Evolutionary conservation across 2,888 invertebrate genomes (phyloP).

Genomic region (Drosophila borborema): DNA sequence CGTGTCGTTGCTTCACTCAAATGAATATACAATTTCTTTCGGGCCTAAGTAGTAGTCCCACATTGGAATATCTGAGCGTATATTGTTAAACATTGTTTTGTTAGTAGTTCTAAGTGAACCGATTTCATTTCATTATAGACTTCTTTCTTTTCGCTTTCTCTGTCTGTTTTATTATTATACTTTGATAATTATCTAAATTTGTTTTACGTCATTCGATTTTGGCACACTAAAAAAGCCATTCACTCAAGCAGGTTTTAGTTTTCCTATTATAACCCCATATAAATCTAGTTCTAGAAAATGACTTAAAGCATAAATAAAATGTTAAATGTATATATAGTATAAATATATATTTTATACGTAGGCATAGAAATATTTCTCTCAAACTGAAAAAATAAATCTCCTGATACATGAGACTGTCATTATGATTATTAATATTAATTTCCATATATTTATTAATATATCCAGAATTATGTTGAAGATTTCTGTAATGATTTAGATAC

Average conservation of each 20-base stretch:
- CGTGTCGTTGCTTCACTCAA: conserved; percentile 26
- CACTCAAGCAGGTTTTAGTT: conserved; percentile 12
- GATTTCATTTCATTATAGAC: neutral
- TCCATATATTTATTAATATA: no score
- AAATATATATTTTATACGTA: neutral
- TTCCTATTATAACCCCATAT: neutral
- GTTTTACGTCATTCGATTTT: conserved; percentile 28
- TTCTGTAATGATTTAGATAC: no score
- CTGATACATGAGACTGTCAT: no score
- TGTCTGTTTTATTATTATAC: neutral
- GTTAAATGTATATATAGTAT: neutral
- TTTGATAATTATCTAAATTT: conserved; percentile 8
- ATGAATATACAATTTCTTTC: neutral
- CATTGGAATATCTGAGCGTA: neutral
- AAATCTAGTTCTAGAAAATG: neutral
- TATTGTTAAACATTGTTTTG: neutral
- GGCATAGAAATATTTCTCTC: neutral
- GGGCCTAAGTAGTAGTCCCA: neutral
- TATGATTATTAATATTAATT: no score
- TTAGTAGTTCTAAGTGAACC: neutral
- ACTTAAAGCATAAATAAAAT: neutral
- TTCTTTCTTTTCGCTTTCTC: neutral
- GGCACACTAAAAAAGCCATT: neutral
- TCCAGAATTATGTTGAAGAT: no score
- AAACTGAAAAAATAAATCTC: no score